Conservation (phyloP, 2,888 invertebrate species). For the Unio pictorum region DNA sequence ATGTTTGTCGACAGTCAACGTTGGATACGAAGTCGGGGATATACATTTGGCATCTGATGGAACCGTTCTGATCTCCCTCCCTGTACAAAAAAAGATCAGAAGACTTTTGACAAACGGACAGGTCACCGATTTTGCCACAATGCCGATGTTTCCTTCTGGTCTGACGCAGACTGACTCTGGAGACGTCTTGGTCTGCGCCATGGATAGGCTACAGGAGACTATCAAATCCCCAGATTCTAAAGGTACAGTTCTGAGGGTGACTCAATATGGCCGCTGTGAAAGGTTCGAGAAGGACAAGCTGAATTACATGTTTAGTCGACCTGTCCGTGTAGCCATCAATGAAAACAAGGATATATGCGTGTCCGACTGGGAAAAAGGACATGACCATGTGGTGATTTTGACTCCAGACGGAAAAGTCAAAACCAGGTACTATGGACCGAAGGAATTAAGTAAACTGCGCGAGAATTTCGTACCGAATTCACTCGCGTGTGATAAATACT, state of each 20-base stretch:
- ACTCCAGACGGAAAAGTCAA: slow-evolving; percentile 30
- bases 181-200: slow-evolving; percentile 33
- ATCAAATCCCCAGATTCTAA: slow-evolving; percentile 25
- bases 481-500: slow-evolving; percentile 31
- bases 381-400: slow-evolving; percentile 32
- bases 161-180: slow-evolving; percentile 31
- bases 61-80: slow-evolving; percentile 34
- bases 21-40: slow-evolving; percentile 31
- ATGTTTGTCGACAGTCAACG: slow-evolving; percentile 23
- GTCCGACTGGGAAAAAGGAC: slow-evolving; percentile 37
- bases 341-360: slow-evolving; percentile 35
- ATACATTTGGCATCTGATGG: slow-evolving; percentile 29
- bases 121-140: slow-evolving; percentile 25
- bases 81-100: slow-evolving; percentile 29
- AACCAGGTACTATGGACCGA: slow-evolving; percentile 32
- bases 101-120: slow-evolving; percentile 28
- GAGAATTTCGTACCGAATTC: slow-evolving; percentile 34
- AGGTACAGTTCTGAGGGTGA: slow-evolving; percentile 27
- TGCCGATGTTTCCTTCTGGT: slow-evolving; percentile 31
- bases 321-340: slow-evolving; percentile 32
- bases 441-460: slow-evolving; percentile 16
- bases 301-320: slow-evolving; percentile 24
- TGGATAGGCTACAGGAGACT: slow-evolving; percentile 33
- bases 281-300: slow-evolving; percentile 30
- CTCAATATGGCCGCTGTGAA: slow-evolving; percentile 28